Percentiles rank a stretch among this genome's conserved stretches.
phyloP scores from a whole-genome alignment of 2,888 invertebrate species.

The Nomada fucata region DNA sequence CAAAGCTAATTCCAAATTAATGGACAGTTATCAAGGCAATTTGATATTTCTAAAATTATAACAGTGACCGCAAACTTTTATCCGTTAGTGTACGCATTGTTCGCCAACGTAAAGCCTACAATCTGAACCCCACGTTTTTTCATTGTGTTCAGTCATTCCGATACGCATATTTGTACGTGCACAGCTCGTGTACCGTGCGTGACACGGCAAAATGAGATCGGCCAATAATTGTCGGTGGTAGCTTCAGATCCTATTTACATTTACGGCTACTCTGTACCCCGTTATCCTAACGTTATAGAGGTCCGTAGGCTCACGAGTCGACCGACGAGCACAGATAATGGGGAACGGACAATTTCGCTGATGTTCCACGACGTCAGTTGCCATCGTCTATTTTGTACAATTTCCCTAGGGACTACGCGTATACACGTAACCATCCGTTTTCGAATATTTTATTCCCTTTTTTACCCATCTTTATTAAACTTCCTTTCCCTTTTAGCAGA shows the following conservation, averaged over 20 bases:
- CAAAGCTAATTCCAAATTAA: no score
- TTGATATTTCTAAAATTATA: no score
- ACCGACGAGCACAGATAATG: conserved; percentile 32
- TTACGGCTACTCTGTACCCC: conserved; percentile 36
- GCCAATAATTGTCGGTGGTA: conserved; percentile 48
- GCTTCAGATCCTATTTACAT: conserved; percentile 48
- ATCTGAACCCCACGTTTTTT: no score
- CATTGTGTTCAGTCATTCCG: neutral
- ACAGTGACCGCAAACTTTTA: no score
- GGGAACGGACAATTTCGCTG: conserved; percentile 52
- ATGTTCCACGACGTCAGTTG: conserved; percentile 45
- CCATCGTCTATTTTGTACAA: conserved; percentile 42
- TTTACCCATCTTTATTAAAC: no score
- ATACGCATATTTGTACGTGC: neutral
- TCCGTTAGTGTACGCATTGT: no score
- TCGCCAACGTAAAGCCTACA: no score
- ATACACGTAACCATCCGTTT: conserved; percentile 25
- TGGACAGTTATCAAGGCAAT: no score
- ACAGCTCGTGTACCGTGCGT: conserved; percentile 47
- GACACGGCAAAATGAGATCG: conserved; percentile 59
- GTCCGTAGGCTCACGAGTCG: conserved; percentile 1
- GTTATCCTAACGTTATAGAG: conserved; percentile 41
- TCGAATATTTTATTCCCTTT: neutral
- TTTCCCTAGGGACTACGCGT: conserved; percentile 33
- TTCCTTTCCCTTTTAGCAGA: neutral